Evolutionary conservation across 1,140 invertebrate species (phyloP), one percentile per base, ranked within the genome.

Genomic region (Zaprionus tsacasi): DNA sequence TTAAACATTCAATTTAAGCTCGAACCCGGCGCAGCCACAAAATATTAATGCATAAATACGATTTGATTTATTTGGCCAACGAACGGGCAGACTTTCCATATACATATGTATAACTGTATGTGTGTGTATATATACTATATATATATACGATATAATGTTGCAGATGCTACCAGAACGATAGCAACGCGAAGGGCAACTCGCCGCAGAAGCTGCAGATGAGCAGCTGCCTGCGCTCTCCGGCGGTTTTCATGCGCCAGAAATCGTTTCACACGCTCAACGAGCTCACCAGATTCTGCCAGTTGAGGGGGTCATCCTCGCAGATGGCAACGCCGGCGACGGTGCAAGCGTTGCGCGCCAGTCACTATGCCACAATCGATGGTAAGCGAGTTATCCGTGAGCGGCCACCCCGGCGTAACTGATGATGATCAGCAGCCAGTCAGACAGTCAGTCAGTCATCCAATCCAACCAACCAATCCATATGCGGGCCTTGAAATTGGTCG

Each of bases 211-310:
- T 91, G 56, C 91, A 70, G 56, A 81, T 91, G 73, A 73, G 91
- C 80, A 87, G 79, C 58, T 92, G 91, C 64, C 68, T 92, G 54
- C 91, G 91, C 43, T 90, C 91, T 33, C 91, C 91, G 52, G 91
- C 70, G 58, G 76, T 83, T 36, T 87, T 92, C 57, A 75, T 92
- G 67, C 91, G 91, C 45, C 91, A 92, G 73, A 92, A 92, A 83
- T 92, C 91, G 70, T 92, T 92, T 92, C 85, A 92, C 75, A 92
- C 91, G 73, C 78, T 92, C 66, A 83, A 81, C 72, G 91, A 92
- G 70, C 81, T 92, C 58, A 79, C 82, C 73, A 86, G 81, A 66
- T 91, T 92, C 67, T 92, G 91, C 70, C 91, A 90, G 68, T 68
- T 87, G 27, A 91, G 82, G 63, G 71, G 80, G 66, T 64, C 76